Base-by-base conservation (phyloP, 2,797 vertebrate genomes). In the Silurus lanzhouensis region DNA sequence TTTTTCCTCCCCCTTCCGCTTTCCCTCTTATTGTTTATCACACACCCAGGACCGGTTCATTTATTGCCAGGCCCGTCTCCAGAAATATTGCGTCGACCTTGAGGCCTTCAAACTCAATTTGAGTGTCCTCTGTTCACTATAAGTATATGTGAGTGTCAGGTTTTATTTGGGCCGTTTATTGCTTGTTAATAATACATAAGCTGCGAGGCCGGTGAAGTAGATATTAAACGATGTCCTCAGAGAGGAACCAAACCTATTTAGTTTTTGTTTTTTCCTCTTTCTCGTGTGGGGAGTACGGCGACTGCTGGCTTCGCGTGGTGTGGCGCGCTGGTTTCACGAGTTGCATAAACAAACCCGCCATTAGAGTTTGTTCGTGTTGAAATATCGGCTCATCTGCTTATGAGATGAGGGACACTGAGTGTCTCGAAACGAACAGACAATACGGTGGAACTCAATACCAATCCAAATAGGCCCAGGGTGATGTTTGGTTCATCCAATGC, bases 121-220 rank as follows among this genome's bases (percentile, higher is more conserved):
- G 81, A 74, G 79, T 84, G 83, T 88, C 85, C 89, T 88, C 85
- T 87, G 48, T 90, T 86, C 89, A 88, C 85, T 90, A 93, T 93
- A 91, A 90, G 92, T 91, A 92, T 91, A 93, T 93, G 84, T 91
- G 87, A 91, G 80, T 81, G 89, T 87, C 87, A 89, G 89, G 85
- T 90, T 93, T 91, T 92, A 93, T 92, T 91, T 89, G 90, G 91
- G 89, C 86, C 88, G 90, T 92, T 93, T 92, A 93, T 92, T 90
- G 90, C 84, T 82, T 86, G 90, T 93, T 89, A 92, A 93, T 93
- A 93, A 93, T 93, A 91, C 88, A 94, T 93, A 90, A 88, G 89
- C 77, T 71, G 74, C 20, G 72, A 82, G 90, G 86, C 84, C 84
- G 84, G 86, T 85, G 44, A 88, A 88, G 83, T 58, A 87, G 87